Conservation (phyloP, 2,797 vertebrate genomes). For the Sparus aurata region DNA sequence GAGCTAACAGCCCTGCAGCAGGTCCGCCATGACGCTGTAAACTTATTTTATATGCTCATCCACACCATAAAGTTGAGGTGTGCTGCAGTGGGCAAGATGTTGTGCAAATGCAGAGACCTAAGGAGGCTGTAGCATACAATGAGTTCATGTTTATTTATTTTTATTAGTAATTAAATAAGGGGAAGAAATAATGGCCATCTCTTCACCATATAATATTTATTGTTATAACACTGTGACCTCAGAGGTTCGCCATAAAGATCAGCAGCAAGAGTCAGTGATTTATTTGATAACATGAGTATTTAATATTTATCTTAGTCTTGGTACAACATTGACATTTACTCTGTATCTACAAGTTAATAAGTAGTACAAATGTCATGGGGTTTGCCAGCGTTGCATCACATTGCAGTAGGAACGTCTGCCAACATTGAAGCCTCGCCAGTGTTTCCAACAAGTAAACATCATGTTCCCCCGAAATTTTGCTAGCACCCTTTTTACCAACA, state of each 20-base stretch:
- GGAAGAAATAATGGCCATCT: background rate
- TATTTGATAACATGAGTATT: constrained; percentile 8
- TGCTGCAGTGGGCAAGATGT: constrained; percentile 11
- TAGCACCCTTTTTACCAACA: background rate
- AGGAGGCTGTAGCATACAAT: background rate
- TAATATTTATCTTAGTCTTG: background rate
- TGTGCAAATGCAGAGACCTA: constrained; percentile 10
- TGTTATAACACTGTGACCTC: background rate
- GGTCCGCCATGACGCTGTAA: constrained; percentile 48
- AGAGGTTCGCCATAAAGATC: background rate
- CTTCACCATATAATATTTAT: background rate
- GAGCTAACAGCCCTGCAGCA: constrained; percentile 54
- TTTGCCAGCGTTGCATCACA: constrained; percentile 42
- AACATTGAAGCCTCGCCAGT: background rate
- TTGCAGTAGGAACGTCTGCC: constrained; percentile 4
- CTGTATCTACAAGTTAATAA: constrained; percentile 38
- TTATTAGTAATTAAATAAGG: constrained; percentile 7
- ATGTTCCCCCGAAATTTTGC: constrained; percentile 9
- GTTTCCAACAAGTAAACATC: constrained; percentile 23
- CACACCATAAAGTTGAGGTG: constrained; percentile 57
- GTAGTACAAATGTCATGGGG: constrained; percentile 24
- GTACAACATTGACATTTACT: constrained; percentile 9
- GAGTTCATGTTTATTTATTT: constrained; percentile 1
- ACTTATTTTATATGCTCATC: constrained; percentile 33
- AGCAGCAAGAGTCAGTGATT: constrained; percentile 2